Evolutionary conservation across 2,888 invertebrate genomes (phyloP).

Genomic region (Anaspis maculata): DNA sequence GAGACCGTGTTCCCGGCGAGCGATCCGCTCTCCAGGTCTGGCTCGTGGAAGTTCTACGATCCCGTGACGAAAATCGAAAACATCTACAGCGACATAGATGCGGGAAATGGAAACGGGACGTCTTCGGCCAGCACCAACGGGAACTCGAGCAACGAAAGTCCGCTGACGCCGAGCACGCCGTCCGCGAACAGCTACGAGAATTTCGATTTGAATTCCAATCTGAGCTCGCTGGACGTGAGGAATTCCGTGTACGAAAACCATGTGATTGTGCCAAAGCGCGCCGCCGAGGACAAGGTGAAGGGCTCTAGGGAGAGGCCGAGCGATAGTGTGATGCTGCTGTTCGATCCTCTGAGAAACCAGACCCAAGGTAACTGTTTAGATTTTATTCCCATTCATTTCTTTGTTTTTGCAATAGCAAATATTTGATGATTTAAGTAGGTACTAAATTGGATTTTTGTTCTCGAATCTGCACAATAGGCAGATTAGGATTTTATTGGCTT

Average conservation of each 20-base stretch:
- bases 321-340: conserved; percentile 61
- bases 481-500: too few relatives aligned
- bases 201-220: conserved; percentile 22
- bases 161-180: conserved; percentile 1
- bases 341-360: conserved; percentile 52
- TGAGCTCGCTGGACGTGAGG: conserved; percentile 14
- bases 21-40: conserved; percentile 39
- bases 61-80: conserved; percentile 19
- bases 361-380: too few relatives aligned
- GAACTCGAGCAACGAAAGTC: too few relatives aligned
- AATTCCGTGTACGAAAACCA: conserved; percentile 47
- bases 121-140: conserved; percentile 4
- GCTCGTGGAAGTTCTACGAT: conserved; percentile 49
- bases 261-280: conserved; percentile 19
- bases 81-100: conserved; percentile 20
- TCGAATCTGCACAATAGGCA: too few relatives aligned
- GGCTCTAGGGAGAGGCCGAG: conserved; percentile 15
- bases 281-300: conserved; percentile 22
- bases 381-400: too few relatives aligned
- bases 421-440: too few relatives aligned
- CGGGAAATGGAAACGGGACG: conserved; percentile 17
- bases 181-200: too few relatives aligned
- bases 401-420: too few relatives aligned
- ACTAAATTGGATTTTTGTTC: too few relatives aligned
- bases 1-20: conserved; percentile 43